Conservation (phyloP, 2,113 vertebrate species). For the Trematomus loennbergii region DNA sequence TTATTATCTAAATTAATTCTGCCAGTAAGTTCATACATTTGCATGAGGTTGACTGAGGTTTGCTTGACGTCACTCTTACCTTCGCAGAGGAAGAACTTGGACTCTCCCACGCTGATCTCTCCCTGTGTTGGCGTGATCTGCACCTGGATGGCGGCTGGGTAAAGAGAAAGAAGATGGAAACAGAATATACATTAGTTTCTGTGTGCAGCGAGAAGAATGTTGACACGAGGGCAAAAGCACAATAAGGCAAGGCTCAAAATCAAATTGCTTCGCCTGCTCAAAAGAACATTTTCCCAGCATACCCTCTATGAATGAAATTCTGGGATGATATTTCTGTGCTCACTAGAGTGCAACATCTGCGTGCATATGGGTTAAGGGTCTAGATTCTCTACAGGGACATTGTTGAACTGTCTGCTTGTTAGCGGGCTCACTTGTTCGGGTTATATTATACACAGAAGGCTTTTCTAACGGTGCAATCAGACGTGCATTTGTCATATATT, state of each 20-base stretch:
- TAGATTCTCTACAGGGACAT: conserved; percentile 7
- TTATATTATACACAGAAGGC: neutral
- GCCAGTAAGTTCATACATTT: conserved; percentile 10
- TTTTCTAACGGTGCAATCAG: neutral
- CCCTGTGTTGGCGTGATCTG: conserved; percentile 94
- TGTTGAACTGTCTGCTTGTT: neutral
- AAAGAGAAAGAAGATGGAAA: conserved; percentile 40
- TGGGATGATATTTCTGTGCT: conserved; percentile 42
- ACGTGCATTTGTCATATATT: neutral
- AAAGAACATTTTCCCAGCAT: conserved; percentile 33
- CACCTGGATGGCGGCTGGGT: conserved; percentile 92
- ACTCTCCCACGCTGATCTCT: conserved; percentile 97
- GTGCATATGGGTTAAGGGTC: conserved; percentile 23
- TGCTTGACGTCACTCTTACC: conserved; percentile 80
- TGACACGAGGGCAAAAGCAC: conserved; percentile 34
- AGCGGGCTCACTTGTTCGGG: neutral
- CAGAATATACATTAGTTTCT: conserved; percentile 67
- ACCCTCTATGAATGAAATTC: conserved; percentile 37
- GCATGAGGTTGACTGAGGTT: conserved; percentile 10
- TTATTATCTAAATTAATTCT: conserved; percentile 21
- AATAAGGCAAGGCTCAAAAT: conserved; percentile 25
- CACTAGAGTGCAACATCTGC: conserved; percentile 44
- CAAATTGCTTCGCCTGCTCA: conserved; percentile 42
- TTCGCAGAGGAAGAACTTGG: conserved; percentile 98
- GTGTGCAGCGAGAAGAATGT: conserved; percentile 12